A percentile compares a stretch with the other conserved stretches of the same genome.
Evolutionary conservation across 2,113 vertebrate genomes (phyloP).

Genomic region (Perca flavescens): DNA sequence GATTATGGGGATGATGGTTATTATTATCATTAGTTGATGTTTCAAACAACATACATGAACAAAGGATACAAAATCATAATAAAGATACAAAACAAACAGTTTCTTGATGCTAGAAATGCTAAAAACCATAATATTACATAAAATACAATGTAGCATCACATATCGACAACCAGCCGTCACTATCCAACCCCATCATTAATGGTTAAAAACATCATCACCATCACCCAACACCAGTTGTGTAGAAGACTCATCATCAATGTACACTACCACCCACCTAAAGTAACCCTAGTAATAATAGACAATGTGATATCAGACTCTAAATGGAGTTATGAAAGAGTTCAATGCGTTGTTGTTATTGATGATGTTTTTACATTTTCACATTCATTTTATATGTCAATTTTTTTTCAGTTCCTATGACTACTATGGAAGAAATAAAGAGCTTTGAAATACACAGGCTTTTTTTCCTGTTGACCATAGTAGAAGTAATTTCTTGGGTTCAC

Average conservation of each 20-base stretch:
- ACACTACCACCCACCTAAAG: background rate
- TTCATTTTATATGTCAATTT: background rate
- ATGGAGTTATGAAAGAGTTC: background rate
- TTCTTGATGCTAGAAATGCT: background rate
- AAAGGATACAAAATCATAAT: background rate
- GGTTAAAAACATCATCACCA: background rate
- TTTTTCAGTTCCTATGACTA: background rate
- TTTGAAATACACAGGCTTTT: background rate
- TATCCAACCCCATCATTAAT: background rate
- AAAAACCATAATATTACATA: background rate
- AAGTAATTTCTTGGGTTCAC: conserved; percentile 23
- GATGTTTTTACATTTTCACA: background rate
- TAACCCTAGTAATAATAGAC: background rate
- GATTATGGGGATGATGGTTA: no score
- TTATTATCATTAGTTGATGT: no score
- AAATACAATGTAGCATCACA: background rate
- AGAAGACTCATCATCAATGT: background rate
- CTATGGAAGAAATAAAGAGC: background rate
- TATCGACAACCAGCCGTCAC: background rate
- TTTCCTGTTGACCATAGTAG: background rate
- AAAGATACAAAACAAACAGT: background rate
- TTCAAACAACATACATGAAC: no score
- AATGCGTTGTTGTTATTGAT: background rate
- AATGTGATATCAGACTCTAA: background rate
- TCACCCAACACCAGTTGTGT: background rate